Conservation (phyloP, 2,888 invertebrate species). For the Taphrorychus bicolor region DNA sequence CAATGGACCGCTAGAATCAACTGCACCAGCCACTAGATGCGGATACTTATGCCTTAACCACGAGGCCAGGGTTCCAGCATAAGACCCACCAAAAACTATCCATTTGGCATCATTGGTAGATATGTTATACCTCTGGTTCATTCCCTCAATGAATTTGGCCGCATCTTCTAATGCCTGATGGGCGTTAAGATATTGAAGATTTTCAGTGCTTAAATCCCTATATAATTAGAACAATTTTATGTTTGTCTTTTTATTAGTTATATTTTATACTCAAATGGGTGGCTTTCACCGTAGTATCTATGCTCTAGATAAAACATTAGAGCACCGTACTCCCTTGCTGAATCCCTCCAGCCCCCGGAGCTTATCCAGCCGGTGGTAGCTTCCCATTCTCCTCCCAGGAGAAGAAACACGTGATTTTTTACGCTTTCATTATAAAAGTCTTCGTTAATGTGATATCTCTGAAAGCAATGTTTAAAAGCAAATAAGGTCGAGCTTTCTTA, state of each 20-base stretch:
- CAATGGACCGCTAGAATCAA: slow-evolving; percentile 90
- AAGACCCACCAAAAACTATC: slow-evolving; percentile 95
- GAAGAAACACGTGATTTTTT: slow-evolving; percentile 85
- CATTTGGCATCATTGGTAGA: slow-evolving; percentile 72
- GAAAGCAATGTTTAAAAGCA: too few species aligned
- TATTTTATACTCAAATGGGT: slow-evolving; percentile 67
- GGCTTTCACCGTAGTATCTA: slow-evolving; percentile 91
- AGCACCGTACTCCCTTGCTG: slow-evolving; percentile 81
- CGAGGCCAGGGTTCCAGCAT: slow-evolving; percentile 91
- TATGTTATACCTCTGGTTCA: slow-evolving; percentile 72
- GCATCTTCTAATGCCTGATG: slow-evolving; percentile 86
- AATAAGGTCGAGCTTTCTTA: too few species aligned
- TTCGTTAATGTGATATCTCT: slow-evolving; percentile 84
- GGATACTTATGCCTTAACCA: slow-evolving; percentile 92
- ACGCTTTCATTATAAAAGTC: slow-evolving; percentile 69
- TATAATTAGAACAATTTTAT: slow-evolving; percentile 49
- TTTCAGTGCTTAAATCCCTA: slow-evolving; percentile 83
- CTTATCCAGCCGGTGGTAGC: slow-evolving; percentile 87
- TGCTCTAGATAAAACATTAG: slow-evolving; percentile 90
- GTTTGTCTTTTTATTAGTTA: too few species aligned
- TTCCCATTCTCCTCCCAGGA: slow-evolving; percentile 94
- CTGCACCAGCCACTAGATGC: slow-evolving; percentile 81
- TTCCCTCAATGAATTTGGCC: slow-evolving; percentile 79
- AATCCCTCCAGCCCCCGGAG: slow-evolving; percentile 84
- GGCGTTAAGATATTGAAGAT: slow-evolving; percentile 79